phyloP scores from a whole-genome alignment of 2,113 vertebrate genomes.

The Misgurnus anguillicaudatus region DNA sequence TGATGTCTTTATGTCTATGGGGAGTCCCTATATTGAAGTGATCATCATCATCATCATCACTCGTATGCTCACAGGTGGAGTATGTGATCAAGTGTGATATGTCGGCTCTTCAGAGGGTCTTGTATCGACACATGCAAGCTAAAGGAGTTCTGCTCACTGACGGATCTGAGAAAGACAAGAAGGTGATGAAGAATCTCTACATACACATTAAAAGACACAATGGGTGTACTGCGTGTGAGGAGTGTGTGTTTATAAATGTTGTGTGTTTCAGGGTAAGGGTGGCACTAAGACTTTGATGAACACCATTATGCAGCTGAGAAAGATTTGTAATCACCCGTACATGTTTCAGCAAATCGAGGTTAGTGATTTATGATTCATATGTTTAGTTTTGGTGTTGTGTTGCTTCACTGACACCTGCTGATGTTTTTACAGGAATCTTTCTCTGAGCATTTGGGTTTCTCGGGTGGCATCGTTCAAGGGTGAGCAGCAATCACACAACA shows the following conservation, averaged over 20 bases:
- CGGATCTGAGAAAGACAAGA: constrained; percentile 96
- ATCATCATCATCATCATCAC: no score
- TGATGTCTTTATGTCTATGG: no score
- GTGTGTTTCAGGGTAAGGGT: constrained; percentile 84
- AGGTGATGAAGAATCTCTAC: constrained; percentile 71
- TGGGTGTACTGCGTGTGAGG: constrained; percentile 59
- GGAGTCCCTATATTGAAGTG: no score
- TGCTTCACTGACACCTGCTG: constrained; percentile 29
- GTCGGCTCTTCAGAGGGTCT: constrained; percentile 91
- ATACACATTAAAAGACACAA: not conserved
- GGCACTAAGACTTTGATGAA: constrained; percentile 98
- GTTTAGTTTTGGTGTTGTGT: not conserved
- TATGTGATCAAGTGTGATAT: constrained; percentile 98
- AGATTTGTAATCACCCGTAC: constrained; percentile 97
- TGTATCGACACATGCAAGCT: constrained; percentile 97
- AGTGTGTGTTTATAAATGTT: constrained; percentile 15
- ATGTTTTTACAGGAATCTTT: constrained; percentile 87
- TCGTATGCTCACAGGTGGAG: constrained; percentile 79
- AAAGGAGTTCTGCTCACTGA: constrained; percentile 94
- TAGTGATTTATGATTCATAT: not conserved
- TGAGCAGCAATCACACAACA: constrained; percentile 58
- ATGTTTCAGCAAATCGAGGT: constrained; percentile 99
- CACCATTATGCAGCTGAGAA: constrained; percentile 97
- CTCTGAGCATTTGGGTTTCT: constrained; percentile 93
- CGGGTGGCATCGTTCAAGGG: constrained; percentile 90